These are phyloP conservation scores for Dermatophagoides farinae DNA, from an alignment of 1,140 invertebrate species.

Conservation along the genomic window DNA sequence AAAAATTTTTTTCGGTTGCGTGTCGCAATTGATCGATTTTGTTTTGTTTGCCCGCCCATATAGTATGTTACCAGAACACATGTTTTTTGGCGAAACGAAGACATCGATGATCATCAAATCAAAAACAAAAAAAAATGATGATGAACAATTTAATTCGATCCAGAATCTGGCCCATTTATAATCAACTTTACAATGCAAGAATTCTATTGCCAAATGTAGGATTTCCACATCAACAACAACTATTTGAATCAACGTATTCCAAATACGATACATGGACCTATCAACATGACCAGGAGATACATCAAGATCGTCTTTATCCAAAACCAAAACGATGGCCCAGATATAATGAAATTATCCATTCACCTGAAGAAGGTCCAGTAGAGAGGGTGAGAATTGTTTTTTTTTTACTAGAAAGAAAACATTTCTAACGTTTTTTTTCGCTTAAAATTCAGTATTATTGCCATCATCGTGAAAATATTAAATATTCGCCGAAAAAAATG, in stretches of 20 bases:
- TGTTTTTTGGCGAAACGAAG: too few relatives aligned
- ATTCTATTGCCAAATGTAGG: too few relatives aligned
- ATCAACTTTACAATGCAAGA: too few relatives aligned
- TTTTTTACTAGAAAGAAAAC: background rate
- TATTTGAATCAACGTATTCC: background rate
- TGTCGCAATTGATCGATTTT: too few relatives aligned
- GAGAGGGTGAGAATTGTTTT: background rate
- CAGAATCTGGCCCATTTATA: too few relatives aligned
- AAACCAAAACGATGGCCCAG: conserved; percentile 13
- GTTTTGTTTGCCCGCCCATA: too few relatives aligned
- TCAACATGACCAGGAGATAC: background rate
- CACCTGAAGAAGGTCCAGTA: background rate
- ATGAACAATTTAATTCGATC: too few relatives aligned
- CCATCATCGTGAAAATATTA: conserved; percentile 56
- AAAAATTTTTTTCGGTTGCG: too few relatives aligned
- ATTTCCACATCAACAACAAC: background rate
- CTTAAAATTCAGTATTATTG: conserved; percentile 28
- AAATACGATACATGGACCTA: background rate
- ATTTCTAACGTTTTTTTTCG: background rate
- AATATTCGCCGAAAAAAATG: conserved; percentile 74
- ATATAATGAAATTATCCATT: conserved; percentile 10
- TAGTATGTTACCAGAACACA: too few relatives aligned
- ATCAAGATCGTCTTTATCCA: background rate
- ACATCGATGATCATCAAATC: too few relatives aligned
- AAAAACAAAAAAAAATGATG: too few relatives aligned